Evolutionary conservation across 2,113 vertebrate genomes (phyloP).

Genomic region (Nestor notabilis): DNA sequence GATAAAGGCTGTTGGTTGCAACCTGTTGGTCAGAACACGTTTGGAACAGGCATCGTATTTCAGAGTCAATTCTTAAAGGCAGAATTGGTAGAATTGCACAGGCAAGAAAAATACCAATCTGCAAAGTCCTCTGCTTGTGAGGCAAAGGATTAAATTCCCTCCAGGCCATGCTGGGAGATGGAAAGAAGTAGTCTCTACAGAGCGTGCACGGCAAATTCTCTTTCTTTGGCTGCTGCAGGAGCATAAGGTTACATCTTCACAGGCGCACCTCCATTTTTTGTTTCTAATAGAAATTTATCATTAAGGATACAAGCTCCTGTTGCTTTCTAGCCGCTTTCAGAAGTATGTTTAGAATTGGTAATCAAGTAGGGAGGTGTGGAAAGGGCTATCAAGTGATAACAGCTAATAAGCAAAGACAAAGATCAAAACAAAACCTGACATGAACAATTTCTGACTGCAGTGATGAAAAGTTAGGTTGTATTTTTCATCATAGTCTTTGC

Average conservation of each 20-base stretch:
- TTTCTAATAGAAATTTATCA: neutral
- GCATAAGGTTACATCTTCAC: neutral
- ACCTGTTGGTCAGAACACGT: neutral
- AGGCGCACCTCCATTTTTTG: neutral
- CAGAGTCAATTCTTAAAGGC: neutral
- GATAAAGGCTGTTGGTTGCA: neutral
- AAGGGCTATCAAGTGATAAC: neutral
- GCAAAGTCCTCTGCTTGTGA: neutral
- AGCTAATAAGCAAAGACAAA: conserved; percentile 13
- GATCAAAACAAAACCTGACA: conserved; percentile 4
- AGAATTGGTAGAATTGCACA: neutral
- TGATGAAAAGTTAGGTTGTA: neutral
- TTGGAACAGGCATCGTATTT: neutral
- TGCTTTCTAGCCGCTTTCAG: neutral
- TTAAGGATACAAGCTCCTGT: neutral
- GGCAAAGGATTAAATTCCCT: neutral
- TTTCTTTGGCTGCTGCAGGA: neutral
- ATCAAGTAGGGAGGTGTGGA: conserved; percentile 19
- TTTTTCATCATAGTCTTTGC: neutral
- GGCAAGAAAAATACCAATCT: neutral
- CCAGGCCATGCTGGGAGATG: neutral
- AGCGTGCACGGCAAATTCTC: neutral
- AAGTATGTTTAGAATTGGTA: neutral
- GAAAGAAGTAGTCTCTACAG: neutral
- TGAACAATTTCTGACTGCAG: neutral